A percentile compares a stretch with the other conserved stretches of the same genome.
These are phyloP conservation scores for Blastobasis adustella DNA, from an alignment of 2,888 invertebrate genomes.

Conservation along the genomic window DNA sequence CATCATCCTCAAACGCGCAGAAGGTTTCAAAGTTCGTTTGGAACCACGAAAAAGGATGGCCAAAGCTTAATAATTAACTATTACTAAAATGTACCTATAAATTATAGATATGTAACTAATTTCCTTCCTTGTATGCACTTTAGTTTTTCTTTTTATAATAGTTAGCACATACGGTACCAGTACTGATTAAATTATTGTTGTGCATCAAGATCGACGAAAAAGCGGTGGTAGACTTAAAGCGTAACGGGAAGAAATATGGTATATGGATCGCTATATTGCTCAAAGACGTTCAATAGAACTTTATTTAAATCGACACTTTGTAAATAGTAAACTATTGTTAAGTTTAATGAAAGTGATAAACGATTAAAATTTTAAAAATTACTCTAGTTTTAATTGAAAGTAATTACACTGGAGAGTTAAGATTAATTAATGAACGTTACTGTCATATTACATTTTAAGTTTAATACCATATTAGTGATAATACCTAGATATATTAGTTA, in stretches of 20 bases:
- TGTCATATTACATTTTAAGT: too few species aligned
- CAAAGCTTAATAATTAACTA: conserved; percentile 38
- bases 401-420: too few species aligned
- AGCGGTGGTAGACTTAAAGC: conserved; percentile 46
- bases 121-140: conserved; percentile 21
- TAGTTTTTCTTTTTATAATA: conserved; percentile 22
- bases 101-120: conserved; percentile 15
- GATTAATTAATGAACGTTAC: too few species aligned
- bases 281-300: conserved; percentile 28
- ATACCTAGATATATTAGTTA: too few species aligned
- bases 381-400: too few species aligned
- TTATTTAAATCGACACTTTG: conserved; percentile 47
- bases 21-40: conserved; percentile 83
- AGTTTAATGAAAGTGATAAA: too few species aligned
- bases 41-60: conserved; percentile 76
- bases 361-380: too few species aligned
- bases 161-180: conserved; percentile 37
- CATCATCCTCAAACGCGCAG: conserved; percentile 84
- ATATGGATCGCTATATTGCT: conserved; percentile 30
- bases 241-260: conserved; percentile 24
- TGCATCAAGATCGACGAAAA: conserved; percentile 30
- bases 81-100: conserved; percentile 15
- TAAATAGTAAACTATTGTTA: conserved; percentile 5
- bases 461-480: too few species aligned
- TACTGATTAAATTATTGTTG: conserved; percentile 47